Evolutionary conservation across 2,888 invertebrate species (phyloP), one percentile per base, ranked within the genome.

Genomic region (Tiliacea citrago): DNA sequence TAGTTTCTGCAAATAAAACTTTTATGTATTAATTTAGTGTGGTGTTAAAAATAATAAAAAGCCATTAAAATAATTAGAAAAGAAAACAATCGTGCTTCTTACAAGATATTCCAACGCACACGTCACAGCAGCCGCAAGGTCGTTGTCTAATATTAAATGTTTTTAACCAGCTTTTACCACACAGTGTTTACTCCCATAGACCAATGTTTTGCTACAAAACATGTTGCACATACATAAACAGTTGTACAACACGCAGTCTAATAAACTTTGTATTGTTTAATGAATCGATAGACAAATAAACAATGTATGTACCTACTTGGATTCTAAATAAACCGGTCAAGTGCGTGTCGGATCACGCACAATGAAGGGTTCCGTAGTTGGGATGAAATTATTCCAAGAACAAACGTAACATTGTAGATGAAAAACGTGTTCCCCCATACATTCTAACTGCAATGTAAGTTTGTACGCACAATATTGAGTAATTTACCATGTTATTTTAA

Each of bases 81-180:
- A n/a, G 29, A 73, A 73, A 77, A 81, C 71, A 81, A 83, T 79
- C 68, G 69, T 69, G 58, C 13, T 74, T 81, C 63, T 69, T 39
- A 55, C 39, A 65, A 75, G 70, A 71, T 78, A 75, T 78, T 77
- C 60, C 61, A 47, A 74, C 61, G 49, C 66, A 66, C 49, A 74
- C 81, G 79, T 82, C 81, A 80, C 51, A 47, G 60, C 68, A 16
- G n/a, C 55, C 24, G 61, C 87, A 89, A 89, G 88, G 89, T 84
- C 85, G 70, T 13, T 57, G 69, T 82, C 89, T 89, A 88, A 86
- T 88, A 79, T 86, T 85, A 88, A 87, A 82, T 75, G 82, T 77
- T 82, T 81, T 81, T 79, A 79, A 79, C 70, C 75, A 83, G 74
- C 65, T 79, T 87, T 82, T 74, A 73, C 71, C 70, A 72, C 39